These are phyloP conservation scores for Tricholaema leucomelas DNA, from an alignment of 2,113 vertebrate species.

Conservation along the genomic window DNA sequence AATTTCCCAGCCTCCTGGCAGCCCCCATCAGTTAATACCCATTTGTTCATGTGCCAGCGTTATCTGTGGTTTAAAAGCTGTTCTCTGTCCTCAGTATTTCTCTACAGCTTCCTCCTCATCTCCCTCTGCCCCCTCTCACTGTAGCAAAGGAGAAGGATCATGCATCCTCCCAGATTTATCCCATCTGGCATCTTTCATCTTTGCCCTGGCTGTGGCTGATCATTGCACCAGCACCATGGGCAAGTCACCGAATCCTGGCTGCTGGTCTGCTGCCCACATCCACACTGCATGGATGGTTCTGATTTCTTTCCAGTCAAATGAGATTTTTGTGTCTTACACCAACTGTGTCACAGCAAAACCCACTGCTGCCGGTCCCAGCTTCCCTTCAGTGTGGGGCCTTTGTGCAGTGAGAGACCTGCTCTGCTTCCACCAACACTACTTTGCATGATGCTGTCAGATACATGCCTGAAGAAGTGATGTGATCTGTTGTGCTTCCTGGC, in stretches of 20 bases:
- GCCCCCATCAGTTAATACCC: constrained; percentile 31
- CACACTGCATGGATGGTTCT: neutral
- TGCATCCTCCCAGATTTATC: neutral
- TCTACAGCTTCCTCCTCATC: neutral
- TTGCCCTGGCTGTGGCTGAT: fast-evolving
- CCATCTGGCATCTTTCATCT: neutral
- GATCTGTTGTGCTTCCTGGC: neutral
- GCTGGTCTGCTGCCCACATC: neutral
- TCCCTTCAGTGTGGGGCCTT: neutral
- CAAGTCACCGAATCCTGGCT: fast-evolving
- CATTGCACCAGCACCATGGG: neutral
- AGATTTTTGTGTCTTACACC: fast-evolving
- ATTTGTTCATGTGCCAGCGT: neutral
- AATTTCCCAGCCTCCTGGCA: constrained; percentile 10
- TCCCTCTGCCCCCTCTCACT: neutral
- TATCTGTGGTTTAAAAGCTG: neutral
- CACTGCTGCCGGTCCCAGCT: fast-evolving
- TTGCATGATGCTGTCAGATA: neutral
- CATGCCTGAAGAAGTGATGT: neutral
- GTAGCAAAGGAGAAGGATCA: neutral
- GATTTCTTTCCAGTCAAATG: neutral
- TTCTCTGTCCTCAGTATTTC: neutral
- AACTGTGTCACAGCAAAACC: neutral
- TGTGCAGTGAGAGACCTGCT: neutral
- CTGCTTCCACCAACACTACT: fast-evolving